Evolutionary conservation across 2,888 invertebrate species (phyloP).

Genomic region (Nemotelus nigrinus): DNA sequence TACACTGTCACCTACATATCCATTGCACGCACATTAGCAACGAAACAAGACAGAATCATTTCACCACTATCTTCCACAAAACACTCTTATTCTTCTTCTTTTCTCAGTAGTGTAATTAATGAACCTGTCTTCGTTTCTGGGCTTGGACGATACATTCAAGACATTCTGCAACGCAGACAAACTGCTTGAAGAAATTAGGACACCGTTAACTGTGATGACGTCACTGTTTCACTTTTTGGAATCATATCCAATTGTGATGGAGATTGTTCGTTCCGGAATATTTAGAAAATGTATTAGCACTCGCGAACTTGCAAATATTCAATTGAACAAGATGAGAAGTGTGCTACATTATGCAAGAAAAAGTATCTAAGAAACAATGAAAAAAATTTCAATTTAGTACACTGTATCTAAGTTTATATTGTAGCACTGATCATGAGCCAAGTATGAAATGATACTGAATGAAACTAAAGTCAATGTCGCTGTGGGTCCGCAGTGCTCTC

Average conservation of each 20-base stretch:
- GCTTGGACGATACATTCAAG: background rate
- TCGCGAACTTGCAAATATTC: too few species aligned
- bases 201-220: slow-evolving; percentile 36
- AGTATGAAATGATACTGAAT: background rate
- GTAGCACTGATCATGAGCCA: slow-evolving; percentile 13
- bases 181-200: slow-evolving; percentile 8
- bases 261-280: too few species aligned
- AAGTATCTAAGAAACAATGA: too few species aligned
- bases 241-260: too few species aligned
- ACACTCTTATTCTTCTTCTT: background rate
- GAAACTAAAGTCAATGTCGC: slow-evolving; percentile 33
- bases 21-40: too few species aligned
- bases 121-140: too few species aligned
- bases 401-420: background rate
- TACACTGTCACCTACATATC: too few species aligned
- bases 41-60: background rate
- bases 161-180: background rate
- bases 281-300: too few species aligned
- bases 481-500: background rate
- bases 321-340: too few species aligned
- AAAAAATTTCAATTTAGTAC: too few species aligned
- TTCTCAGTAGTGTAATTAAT: background rate
- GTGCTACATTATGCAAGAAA: too few species aligned
- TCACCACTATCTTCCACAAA: slow-evolving; percentile 23
- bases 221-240: background rate